Percentiles rank a stretch among this genome's conserved stretches.
phyloP scores from a whole-genome alignment of 2,888 invertebrate species.

The Eupithecia subumbrata region DNA sequence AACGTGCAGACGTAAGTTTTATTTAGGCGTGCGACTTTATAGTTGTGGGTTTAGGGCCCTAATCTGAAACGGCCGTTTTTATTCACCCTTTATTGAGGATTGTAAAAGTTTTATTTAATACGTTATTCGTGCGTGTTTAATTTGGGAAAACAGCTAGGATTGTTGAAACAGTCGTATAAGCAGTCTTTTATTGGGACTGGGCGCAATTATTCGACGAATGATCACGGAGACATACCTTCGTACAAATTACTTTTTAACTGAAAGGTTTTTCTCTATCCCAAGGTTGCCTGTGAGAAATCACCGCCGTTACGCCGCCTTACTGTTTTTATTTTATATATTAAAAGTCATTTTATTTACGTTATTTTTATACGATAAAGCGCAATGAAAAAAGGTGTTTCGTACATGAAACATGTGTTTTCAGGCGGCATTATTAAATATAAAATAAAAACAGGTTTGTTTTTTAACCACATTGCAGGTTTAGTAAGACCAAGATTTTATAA shows the following conservation, averaged over 20 bases:
- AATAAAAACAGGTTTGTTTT: no score
- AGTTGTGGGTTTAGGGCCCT: constrained; percentile 36
- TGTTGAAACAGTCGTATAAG: constrained; percentile 22
- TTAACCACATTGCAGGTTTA: no score
- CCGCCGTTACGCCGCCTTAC: no score
- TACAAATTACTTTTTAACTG: not conserved
- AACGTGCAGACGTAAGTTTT: constrained; percentile 13
- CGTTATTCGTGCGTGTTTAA: constrained; percentile 44
- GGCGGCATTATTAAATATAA: no score
- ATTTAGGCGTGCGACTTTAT: constrained; percentile 33
- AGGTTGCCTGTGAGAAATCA: no score
- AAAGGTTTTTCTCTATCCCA: not conserved
- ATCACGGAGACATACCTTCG: not conserved
- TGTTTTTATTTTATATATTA: no score
- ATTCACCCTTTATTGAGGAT: constrained; percentile 41
- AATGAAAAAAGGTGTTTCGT: no score
- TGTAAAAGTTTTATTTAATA: constrained; percentile 47
- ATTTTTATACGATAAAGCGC: no score
- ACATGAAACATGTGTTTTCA: no score
- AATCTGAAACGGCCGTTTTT: constrained; percentile 36
- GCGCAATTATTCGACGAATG: not conserved
- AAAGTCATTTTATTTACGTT: no score
- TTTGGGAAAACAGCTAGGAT: constrained; percentile 33
- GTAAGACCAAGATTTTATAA: no score
- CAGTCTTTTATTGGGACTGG: constrained; percentile 2